Evolutionary conservation across 2,113 vertebrate species (phyloP).

Genomic region (Scophthalmus maximus): DNA sequence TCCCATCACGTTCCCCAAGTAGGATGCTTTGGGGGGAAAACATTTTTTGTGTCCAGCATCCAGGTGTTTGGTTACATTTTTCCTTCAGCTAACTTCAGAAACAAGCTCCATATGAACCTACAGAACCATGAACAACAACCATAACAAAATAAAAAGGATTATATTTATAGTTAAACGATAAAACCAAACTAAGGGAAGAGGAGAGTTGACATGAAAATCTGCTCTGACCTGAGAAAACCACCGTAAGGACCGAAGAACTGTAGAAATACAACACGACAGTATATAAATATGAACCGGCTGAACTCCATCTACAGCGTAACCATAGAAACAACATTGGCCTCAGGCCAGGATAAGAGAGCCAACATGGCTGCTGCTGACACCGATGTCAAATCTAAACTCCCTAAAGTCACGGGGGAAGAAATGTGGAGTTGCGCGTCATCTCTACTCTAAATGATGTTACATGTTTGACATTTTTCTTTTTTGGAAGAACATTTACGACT

Average conservation of each 20-base stretch:
- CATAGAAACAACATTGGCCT: conserved; percentile 7
- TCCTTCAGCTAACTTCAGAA: no score
- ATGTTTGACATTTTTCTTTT: not conserved
- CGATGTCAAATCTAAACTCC: not conserved
- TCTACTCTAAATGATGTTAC: not conserved
- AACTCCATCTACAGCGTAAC: conserved; percentile 19
- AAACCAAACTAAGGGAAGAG: conserved; percentile 5
- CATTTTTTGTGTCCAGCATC: not conserved
- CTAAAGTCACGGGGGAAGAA: not conserved
- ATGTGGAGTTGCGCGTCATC: not conserved
- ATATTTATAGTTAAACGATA: not conserved
- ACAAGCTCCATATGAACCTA: no score
- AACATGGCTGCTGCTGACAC: conserved; percentile 16
- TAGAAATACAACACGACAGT: conserved; percentile 30
- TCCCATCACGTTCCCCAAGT: not conserved
- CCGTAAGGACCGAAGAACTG: no score
- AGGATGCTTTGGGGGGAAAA: not conserved
- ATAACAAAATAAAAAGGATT: not conserved
- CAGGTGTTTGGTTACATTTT: not conserved
- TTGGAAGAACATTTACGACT: conserved; percentile 10
- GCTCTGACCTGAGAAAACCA: conserved; percentile 8
- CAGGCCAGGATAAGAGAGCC: not conserved
- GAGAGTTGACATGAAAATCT: not conserved
- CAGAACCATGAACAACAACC: not conserved
- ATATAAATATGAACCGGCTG: conserved; percentile 27